Percentiles rank a stretch among this genome's conserved stretches.
Evolutionary conservation across 35 echinoderm and acorn worm genomes (phyloP).

Genomic region (Ptychodera flava): DNA sequence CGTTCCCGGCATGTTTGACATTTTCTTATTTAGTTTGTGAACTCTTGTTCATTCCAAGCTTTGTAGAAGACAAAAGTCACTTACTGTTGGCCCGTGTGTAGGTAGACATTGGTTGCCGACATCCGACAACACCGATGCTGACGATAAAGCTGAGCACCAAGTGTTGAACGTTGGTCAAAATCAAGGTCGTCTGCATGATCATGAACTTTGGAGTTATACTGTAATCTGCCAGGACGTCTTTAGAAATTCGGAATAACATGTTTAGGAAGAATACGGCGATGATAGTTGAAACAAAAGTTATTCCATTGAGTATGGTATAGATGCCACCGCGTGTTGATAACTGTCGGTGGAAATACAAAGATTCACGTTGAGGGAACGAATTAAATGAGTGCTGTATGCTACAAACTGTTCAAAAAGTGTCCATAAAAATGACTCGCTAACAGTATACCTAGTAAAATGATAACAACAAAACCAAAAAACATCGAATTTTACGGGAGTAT

Average conservation of each 20-base stretch:
- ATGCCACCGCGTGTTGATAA: background rate
- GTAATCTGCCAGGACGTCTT: conserved; percentile 66
- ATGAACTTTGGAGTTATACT: conserved; percentile 86
- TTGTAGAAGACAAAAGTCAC: background rate
- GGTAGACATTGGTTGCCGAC: conserved; percentile 43
- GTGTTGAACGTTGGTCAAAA: conserved; percentile 62
- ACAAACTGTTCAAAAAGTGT: too few species aligned
- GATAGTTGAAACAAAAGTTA: conserved; percentile 53
- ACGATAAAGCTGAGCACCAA: conserved; percentile 52
- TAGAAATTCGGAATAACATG: conserved; percentile 74
- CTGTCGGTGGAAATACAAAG: too few species aligned
- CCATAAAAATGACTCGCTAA: too few species aligned
- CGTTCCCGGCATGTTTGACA: too few species aligned
- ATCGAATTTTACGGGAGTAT: too few species aligned
- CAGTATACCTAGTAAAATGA: too few species aligned
- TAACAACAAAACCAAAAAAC: too few species aligned
- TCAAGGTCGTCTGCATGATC: conserved; percentile 75
- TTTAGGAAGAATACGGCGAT: conserved; percentile 79
- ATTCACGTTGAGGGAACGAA: too few species aligned
- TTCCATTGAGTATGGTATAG: background rate
- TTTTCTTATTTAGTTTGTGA: too few species aligned
- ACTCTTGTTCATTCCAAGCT: too few species aligned
- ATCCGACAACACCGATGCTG: conserved; percentile 42
- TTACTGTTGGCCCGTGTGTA: background rate
- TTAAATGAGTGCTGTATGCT: too few species aligned